A percentile compares a stretch with the other conserved stretches of the same genome.
Evolutionary conservation across 2,797 vertebrate genomes (phyloP).

Genomic region (Acanthurus tractus): DNA sequence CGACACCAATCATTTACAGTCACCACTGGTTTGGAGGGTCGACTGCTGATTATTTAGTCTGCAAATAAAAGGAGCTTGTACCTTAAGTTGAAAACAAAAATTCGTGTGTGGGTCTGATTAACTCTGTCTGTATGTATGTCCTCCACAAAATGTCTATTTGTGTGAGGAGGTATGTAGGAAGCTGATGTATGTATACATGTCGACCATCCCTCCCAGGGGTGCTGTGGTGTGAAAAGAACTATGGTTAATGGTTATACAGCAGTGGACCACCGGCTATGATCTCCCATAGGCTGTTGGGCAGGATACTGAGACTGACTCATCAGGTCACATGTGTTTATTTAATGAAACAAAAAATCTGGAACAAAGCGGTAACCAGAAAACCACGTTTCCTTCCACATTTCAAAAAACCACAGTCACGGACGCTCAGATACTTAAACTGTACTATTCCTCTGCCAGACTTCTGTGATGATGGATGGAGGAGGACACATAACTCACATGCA

Average conservation of each 20-base stretch:
- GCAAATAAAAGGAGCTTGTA: constrained; percentile 31
- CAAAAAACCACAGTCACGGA: constrained; percentile 31
- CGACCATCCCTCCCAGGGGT: constrained; percentile 60
- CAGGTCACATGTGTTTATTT: constrained; percentile 64
- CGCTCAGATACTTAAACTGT: constrained; percentile 29
- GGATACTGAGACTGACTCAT: constrained; percentile 56
- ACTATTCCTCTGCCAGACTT: constrained; percentile 5
- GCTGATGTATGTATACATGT: constrained; percentile 49
- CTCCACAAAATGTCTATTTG: constrained; percentile 63
- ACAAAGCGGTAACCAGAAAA: constrained; percentile 45
- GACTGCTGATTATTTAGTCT: constrained; percentile 58
- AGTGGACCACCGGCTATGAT: constrained; percentile 68
- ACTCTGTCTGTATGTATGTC: constrained; percentile 33
- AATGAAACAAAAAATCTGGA: constrained; percentile 51
- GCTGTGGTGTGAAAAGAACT: constrained; percentile 54
- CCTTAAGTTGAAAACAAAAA: constrained; percentile 48
- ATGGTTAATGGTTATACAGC: constrained; percentile 41
- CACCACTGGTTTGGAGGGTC: constrained; percentile 24
- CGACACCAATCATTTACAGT: constrained; percentile 65
- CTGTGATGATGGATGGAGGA: constrained; percentile 58
- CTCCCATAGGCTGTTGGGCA: constrained; percentile 31
- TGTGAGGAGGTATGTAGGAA: constrained; percentile 45
- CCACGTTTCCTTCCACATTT: constrained; percentile 43
- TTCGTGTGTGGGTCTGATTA: constrained; percentile 51
- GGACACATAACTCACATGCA: constrained; percentile 48